Conservation (phyloP, 1,140 invertebrate genomes). For the Pogonomyrmex barbatus region DNA sequence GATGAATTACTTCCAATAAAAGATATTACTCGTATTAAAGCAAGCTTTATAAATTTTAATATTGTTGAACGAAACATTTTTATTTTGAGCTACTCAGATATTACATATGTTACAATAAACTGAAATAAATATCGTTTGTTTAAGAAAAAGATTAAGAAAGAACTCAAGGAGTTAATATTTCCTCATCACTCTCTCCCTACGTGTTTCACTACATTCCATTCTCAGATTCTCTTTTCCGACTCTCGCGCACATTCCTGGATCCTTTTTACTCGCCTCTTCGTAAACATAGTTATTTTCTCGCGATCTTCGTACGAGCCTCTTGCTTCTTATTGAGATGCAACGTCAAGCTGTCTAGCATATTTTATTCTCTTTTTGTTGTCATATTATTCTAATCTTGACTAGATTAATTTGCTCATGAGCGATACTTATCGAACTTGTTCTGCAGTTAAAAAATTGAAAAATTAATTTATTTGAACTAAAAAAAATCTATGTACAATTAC, state of each 20-base stretch:
- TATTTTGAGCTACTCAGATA: not conserved
- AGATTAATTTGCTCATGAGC: not conserved
- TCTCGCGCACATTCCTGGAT: constrained; percentile 58
- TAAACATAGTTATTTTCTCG: constrained; percentile 54
- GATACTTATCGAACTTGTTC: not conserved
- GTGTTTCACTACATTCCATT: constrained; percentile 49
- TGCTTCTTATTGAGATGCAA: constrained; percentile 55
- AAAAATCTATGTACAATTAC: not conserved
- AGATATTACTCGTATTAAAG: not conserved
- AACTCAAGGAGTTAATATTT: constrained; percentile 37
- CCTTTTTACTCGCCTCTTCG: constrained; percentile 56
- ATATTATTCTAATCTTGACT: not conserved
- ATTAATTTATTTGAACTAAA: not conserved
- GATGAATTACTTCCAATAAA: not conserved
- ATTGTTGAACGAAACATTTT: not conserved
- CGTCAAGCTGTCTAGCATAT: constrained; percentile 40
- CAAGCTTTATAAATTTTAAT: not conserved
- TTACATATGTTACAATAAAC: not conserved
- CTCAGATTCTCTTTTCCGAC: constrained; percentile 59
- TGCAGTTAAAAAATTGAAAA: not conserved
- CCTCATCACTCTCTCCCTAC: constrained; percentile 32
- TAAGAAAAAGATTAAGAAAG: constrained; percentile 5
- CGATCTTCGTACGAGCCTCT: constrained; percentile 45
- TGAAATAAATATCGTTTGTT: constrained; percentile 10
- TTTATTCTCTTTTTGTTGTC: constrained; percentile 2